These are phyloP conservation scores for Drosophila atripex DNA, from an alignment of 2,888 invertebrate species.

Conservation along the genomic window DNA sequence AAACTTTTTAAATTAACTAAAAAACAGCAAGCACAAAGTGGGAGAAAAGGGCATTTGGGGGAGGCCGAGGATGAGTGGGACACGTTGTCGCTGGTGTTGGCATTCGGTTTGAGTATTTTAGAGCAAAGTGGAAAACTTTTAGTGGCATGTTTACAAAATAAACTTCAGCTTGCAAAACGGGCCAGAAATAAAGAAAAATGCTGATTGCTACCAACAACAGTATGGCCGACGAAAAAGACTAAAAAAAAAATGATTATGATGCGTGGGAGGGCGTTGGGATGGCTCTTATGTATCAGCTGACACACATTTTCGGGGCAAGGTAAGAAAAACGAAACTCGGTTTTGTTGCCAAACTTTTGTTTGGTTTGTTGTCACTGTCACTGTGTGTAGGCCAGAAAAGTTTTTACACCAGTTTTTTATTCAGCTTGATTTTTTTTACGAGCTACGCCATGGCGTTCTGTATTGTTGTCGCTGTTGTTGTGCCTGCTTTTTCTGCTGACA, in stretches of 20 bases:
- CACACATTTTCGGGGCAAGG: conserved; percentile 69
- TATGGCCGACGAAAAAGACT: conserved; percentile 20
- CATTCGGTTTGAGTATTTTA: conserved; percentile 76
- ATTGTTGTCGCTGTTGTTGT: conserved; percentile 30
- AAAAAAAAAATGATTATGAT: conserved; percentile 61
- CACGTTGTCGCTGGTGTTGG: conserved; percentile 73
- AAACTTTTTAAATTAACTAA: conserved; percentile 78
- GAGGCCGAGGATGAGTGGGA: conserved; percentile 32
- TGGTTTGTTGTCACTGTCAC: conserved; percentile 71
- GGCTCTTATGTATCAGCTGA: conserved; percentile 59
- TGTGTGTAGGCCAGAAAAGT: conserved; percentile 54
- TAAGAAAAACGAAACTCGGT: conserved; percentile 45
- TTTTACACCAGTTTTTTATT: conserved; percentile 33
- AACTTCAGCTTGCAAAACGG: conserved; percentile 70
- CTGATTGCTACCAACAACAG: conserved; percentile 60
- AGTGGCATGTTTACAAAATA: conserved; percentile 79
- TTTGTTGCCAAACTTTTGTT: conserved; percentile 65
- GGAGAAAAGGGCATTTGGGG: background rate
- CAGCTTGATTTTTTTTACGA: conserved; percentile 6
- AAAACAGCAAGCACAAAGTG: conserved; percentile 55
- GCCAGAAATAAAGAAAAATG: conserved; percentile 61
- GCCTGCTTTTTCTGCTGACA: conserved; percentile 72
- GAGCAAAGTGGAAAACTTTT: conserved; percentile 79
- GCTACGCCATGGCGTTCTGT: conserved; percentile 12
- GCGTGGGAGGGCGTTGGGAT: conserved; percentile 41